Percentiles rank a stretch among this genome's conserved stretches.
Conservation (phyloP, 2,888 invertebrate genomes). For the Stenolophus ochropezus region DNA sequence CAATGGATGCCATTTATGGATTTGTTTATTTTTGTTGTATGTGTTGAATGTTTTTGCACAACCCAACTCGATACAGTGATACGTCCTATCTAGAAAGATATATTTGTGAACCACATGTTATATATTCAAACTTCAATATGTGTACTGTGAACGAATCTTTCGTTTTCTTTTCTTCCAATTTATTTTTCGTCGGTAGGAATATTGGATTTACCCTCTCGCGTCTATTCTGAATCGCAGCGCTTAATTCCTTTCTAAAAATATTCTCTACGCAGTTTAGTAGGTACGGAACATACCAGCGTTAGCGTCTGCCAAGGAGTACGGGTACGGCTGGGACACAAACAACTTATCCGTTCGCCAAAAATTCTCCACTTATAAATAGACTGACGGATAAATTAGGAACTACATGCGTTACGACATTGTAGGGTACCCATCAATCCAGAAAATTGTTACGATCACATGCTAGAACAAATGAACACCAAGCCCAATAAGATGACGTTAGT, state of each 20-base stretch:
- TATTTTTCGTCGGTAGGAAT: neutral
- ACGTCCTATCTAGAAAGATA: neutral
- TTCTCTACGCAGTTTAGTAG: slow-evolving; percentile 61
- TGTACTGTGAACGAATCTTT: neutral
- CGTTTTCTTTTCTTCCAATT: neutral
- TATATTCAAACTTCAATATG: neutral
- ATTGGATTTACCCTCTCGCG: neutral
- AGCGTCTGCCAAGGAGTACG: slow-evolving; percentile 12
- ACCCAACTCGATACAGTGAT: neutral
- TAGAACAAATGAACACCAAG: neutral
- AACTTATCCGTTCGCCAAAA: slow-evolving; percentile 54
- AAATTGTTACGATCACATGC: slow-evolving; percentile 38
- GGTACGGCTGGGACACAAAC: slow-evolving; percentile 27
- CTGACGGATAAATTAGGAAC: slow-evolving; percentile 37
- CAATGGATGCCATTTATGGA: no score
- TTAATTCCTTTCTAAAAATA: slow-evolving; percentile 61
- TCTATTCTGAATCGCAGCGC: slow-evolving; percentile 25
- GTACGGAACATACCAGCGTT: slow-evolving; percentile 61
- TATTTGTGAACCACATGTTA: neutral
- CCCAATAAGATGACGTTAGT: neutral
- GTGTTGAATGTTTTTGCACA: no score
- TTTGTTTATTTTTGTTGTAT: no score
- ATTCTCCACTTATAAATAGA: slow-evolving; percentile 49
- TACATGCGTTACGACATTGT: slow-evolving; percentile 53
- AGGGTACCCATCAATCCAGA: slow-evolving; percentile 27